Base-by-base conservation (phyloP, 2,888 invertebrate genomes). In the Drosophila anomalipes region DNA sequence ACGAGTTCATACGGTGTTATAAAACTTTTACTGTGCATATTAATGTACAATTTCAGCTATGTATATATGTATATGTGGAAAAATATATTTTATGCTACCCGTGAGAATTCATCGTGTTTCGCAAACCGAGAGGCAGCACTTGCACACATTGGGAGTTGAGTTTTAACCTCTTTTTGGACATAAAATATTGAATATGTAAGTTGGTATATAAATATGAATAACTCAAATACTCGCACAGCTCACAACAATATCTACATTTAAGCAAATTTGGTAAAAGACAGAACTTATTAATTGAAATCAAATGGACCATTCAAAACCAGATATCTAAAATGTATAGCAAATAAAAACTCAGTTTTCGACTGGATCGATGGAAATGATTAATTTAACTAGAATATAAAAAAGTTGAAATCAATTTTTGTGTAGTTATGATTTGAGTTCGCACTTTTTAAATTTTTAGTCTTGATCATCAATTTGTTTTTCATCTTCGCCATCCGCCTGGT, bases 31-130 rank as follows among this genome's bases (percentile, higher is more conserved):
- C 74, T 57, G 57, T 70, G 74, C 72, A 82, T 88, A 82, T 86
- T 86, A 90, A 88, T 90, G 73, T 76, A 76, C 72, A 71, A 70
- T 80, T 85, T 57, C 69, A 82, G 71, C 33, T 83, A 83, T 88
- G 70, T 74, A 26, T 3, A 2, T 26, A 26, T 3, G 3, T 26
- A 78, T 51, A 19, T 26, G 28, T 28, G 51, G 9, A 30, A 4
- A 87, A 89, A 81, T 79, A 70, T 77, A 74, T 86, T 87, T 87
- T 87, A 87, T 86, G 87, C 54, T 60, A 61, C 87, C 79, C 81
- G 81, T 91, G 86, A 68, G 86, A 71, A 74, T 90, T 75, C 64
- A 28, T 44, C 57, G 73, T 62, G 71, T 69, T 76, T 57, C 58
- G 59, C 66, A 72, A 75, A 63, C 74, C 59, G 62, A 62, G 51